A percentile compares a stretch with the other conserved stretches of the same genome.
phyloP scores from a whole-genome alignment of 1,140 invertebrate species.

The Sitodiplosis mosellana region DNA sequence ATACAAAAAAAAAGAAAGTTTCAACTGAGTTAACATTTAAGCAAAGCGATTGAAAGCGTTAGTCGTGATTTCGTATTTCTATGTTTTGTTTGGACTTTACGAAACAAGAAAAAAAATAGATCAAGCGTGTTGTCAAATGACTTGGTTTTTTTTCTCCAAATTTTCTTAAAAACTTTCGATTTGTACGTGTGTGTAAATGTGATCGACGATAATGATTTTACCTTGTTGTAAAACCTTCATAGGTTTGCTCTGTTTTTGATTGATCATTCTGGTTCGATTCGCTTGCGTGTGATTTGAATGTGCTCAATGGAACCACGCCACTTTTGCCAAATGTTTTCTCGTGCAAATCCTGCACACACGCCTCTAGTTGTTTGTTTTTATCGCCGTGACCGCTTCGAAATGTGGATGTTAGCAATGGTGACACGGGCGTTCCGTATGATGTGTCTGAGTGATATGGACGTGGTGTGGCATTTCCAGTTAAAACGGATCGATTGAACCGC shows the following conservation, averaged over 20 bases:
- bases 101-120: neutral
- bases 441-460: conserved; percentile 15
- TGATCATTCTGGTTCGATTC: neutral
- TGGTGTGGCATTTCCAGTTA: conserved; percentile 25
- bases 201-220: conserved; percentile 13
- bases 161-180: too few relatives aligned
- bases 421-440: neutral
- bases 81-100: neutral
- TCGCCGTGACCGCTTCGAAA: neutral
- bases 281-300: conserved; percentile 3
- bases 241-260: conserved; percentile 26
- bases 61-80: too few relatives aligned
- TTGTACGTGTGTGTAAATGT: too few relatives aligned
- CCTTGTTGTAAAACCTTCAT: conserved; percentile 40
- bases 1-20: neutral
- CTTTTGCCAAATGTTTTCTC: conserved; percentile 24
- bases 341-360: conserved; percentile 22
- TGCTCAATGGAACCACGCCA: conserved; percentile 20
- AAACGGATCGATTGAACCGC: conserved; percentile 18
- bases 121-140: too few relatives aligned
- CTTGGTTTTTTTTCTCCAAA: too few relatives aligned
- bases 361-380: conserved; percentile 11
- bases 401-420: neutral
- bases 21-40: too few relatives aligned
- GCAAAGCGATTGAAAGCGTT: neutral